A percentile compares a stretch with the other conserved stretches of the same genome.
Evolutionary conservation across 2,888 invertebrate species (phyloP).

Genomic region (Troglohyphantes excavatus): DNA sequence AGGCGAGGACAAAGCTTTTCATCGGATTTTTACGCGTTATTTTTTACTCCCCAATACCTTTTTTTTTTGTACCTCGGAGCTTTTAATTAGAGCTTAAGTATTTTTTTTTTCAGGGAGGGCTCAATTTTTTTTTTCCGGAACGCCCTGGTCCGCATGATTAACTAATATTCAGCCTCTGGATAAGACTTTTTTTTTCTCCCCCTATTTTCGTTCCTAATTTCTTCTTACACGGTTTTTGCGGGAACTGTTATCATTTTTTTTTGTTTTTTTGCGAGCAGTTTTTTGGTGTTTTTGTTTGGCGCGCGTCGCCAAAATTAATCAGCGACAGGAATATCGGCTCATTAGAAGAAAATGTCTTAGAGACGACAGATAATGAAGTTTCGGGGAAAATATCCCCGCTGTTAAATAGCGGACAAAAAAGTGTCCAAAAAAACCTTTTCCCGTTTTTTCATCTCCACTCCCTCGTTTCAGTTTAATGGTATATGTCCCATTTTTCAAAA

Average conservation of each 20-base stretch:
- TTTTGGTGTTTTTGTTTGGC: slow-evolving; percentile 38
- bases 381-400: slow-evolving; percentile 55
- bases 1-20: slow-evolving; percentile 65
- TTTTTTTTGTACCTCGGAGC: slow-evolving; percentile 67
- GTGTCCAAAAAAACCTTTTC: neutral
- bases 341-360: slow-evolving; percentile 76
- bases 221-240: slow-evolving; percentile 69
- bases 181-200: slow-evolving; percentile 41
- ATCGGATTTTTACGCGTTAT: slow-evolving; percentile 76
- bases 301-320: slow-evolving; percentile 73
- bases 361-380: slow-evolving; percentile 77
- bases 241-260: slow-evolving; percentile 55
- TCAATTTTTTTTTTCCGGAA: slow-evolving; percentile 42
- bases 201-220: slow-evolving; percentile 41
- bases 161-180: neutral
- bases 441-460: slow-evolving; percentile 18
- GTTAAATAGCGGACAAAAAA: slow-evolving; percentile 36
- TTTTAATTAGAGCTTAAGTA: slow-evolving; percentile 77
- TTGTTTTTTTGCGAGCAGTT: neutral
- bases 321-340: slow-evolving; percentile 66
- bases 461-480: slow-evolving; percentile 69
- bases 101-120: slow-evolving; percentile 49
- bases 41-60: slow-evolving; percentile 57
- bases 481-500: slow-evolving; percentile 75
- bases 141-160: too few relatives aligned